Evolutionary conservation across 1,140 invertebrate species (phyloP).

Genomic region (Meteorus sp.): DNA sequence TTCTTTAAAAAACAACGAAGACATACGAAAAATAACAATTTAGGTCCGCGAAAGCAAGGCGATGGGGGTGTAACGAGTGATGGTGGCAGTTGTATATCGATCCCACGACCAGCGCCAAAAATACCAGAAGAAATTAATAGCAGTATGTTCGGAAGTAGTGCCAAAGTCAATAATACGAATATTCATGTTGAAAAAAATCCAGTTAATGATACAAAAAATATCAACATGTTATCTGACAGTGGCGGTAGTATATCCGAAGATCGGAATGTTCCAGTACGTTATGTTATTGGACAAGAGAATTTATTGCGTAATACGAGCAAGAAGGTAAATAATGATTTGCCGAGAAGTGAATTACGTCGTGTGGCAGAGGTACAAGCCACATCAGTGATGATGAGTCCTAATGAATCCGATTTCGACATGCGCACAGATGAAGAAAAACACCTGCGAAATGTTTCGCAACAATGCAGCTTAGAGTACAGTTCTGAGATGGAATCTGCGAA

Average conservation of each 20-base stretch:
- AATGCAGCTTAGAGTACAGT: constrained; percentile 69
- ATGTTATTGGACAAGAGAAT: constrained; percentile 52
- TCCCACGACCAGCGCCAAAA: constrained; percentile 54
- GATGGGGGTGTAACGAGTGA: constrained; percentile 66
- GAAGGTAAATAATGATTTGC: constrained; percentile 42
- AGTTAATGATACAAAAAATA: constrained; percentile 63
- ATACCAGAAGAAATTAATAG: constrained; percentile 58
- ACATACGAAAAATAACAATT: constrained; percentile 72
- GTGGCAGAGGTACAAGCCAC: constrained; percentile 36
- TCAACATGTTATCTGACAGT: constrained; percentile 67
- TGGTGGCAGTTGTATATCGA: constrained; percentile 54
- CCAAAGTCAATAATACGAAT: constrained; percentile 79
- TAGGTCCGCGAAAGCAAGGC: constrained; percentile 67
- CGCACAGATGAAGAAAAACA: constrained; percentile 59
- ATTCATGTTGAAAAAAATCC: constrained; percentile 68
- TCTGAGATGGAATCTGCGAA: constrained; percentile 74
- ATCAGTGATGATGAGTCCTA: constrained; percentile 36
- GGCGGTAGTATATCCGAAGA: constrained; percentile 56
- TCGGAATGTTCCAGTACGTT: constrained; percentile 47
- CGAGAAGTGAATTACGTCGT: constrained; percentile 46
- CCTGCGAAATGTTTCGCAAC: constrained; percentile 61
- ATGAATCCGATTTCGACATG: constrained; percentile 53
- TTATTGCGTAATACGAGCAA: constrained; percentile 35
- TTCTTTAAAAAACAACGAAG: constrained; percentile 88
- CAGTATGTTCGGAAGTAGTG: constrained; percentile 67